These are phyloP conservation scores for Plusia festucae DNA, from an alignment of 2,888 invertebrate genomes.

Conservation along the genomic window DNA sequence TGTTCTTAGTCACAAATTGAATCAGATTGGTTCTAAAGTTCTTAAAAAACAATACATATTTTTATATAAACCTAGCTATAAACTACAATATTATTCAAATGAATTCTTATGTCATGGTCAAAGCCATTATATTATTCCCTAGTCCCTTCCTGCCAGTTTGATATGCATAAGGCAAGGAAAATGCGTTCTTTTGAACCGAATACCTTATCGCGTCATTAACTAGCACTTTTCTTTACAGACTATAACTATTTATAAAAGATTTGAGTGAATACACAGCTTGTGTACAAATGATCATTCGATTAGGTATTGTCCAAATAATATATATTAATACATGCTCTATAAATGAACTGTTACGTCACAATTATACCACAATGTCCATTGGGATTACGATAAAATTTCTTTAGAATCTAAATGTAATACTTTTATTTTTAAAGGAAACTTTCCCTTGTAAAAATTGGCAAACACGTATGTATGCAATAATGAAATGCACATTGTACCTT, in stretches of 20 bases:
- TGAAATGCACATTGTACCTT: constrained; percentile 70
- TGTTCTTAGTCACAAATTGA: neutral
- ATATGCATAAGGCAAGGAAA: constrained; percentile 15
- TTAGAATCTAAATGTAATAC: constrained; percentile 32
- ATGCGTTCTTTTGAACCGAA: constrained; percentile 16
- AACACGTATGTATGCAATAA: constrained; percentile 55
- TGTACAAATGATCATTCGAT: constrained; percentile 39
- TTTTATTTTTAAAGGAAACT: constrained; percentile 63
- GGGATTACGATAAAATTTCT: constrained; percentile 32
- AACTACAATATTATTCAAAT: constrained; percentile 22
- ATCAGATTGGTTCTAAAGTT: neutral
- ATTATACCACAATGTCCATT: constrained; percentile 16
- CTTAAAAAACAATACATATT: neutral
- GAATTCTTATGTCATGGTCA: constrained; percentile 41
- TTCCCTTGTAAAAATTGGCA: constrained; percentile 73
- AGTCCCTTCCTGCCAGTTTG: constrained; percentile 18
- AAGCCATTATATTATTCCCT: constrained; percentile 12
- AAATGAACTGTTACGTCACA: constrained; percentile 43
- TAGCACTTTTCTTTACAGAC: constrained; percentile 12
- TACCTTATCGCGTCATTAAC: constrained; percentile 16
- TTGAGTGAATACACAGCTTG: constrained; percentile 44
- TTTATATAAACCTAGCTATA: constrained; percentile 14
- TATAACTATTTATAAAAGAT: constrained; percentile 23
- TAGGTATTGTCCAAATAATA: constrained; percentile 18
- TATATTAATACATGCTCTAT: constrained; percentile 11